A percentile compares a stretch with the other conserved stretches of the same genome.
phyloP scores from a whole-genome alignment of 2,113 vertebrate genomes.

The Muntiacus reevesi region DNA sequence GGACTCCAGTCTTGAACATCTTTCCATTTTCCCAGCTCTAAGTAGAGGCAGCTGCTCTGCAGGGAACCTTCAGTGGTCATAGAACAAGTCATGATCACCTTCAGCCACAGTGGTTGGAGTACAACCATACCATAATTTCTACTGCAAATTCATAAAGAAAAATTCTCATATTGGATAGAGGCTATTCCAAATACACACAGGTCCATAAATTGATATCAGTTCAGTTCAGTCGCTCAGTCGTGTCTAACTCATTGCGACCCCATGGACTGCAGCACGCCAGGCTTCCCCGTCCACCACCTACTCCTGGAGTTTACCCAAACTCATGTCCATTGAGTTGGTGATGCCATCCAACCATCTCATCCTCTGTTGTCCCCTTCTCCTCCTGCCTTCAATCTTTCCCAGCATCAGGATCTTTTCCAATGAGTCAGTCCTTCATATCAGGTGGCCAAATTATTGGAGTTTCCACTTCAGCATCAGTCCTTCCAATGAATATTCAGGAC shows the following conservation, averaged over 20 bases:
- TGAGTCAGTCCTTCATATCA: neutral
- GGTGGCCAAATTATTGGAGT: neutral
- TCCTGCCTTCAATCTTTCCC: rapidly evolving
- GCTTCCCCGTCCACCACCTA: neutral
- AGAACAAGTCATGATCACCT: too few relatives aligned
- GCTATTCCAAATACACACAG: neutral
- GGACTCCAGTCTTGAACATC: neutral
- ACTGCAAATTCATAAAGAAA: neutral
- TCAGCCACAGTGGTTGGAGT: rapidly evolving
- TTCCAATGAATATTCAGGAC: neutral
- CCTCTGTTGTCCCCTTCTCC: neutral
- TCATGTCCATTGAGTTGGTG: neutral
- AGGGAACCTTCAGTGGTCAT: rapidly evolving
- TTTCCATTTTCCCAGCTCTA: neutral
- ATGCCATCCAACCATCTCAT: neutral
- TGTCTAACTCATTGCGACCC: rapidly evolving
- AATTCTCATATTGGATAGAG: neutral
- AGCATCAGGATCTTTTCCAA: neutral
- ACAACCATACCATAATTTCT: neutral
- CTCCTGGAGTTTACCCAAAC: neutral
- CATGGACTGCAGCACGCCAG: neutral
- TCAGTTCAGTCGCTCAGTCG: neutral
- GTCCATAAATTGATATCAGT: neutral
- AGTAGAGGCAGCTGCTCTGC: neutral
- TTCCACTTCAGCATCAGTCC: neutral